A percentile compares a stretch with the other conserved stretches of the same genome.
These are phyloP conservation scores for Stegophylla sp. DNA, from an alignment of 2,888 invertebrate species.

Conservation along the genomic window DNA sequence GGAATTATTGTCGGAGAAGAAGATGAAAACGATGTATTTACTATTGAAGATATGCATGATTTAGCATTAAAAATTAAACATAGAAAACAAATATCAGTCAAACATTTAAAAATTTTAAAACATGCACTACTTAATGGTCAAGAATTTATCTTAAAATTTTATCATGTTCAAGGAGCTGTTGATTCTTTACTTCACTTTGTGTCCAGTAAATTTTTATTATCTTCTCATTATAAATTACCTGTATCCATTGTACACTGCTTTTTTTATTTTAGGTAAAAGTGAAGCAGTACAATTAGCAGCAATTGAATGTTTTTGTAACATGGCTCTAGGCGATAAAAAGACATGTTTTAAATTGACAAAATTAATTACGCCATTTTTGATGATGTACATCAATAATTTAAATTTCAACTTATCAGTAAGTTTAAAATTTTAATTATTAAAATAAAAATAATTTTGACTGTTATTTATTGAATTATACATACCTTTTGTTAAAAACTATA, in stretches of 20 bases:
- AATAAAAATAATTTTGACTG: background rate
- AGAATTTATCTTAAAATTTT: conserved; percentile 17
- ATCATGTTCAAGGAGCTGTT: conserved; percentile 17
- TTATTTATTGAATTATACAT: too few species aligned
- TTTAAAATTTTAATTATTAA: background rate
- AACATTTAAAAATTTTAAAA: conserved; percentile 37
- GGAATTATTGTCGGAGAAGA: background rate
- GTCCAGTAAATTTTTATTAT: conserved; percentile 12
- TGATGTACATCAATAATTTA: conserved; percentile 64
- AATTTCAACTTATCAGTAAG: conserved; percentile 63
- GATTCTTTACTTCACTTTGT: conserved; percentile 40
- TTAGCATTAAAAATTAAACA: conserved; percentile 30
- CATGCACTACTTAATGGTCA: conserved; percentile 25
- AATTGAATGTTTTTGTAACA: conserved; percentile 69
- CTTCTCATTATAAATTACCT: background rate
- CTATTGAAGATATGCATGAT: conserved; percentile 16
- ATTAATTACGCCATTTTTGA: conserved; percentile 67
- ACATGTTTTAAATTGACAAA: conserved; percentile 66
- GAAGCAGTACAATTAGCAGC: conserved; percentile 68
- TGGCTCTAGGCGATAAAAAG: conserved; percentile 67
- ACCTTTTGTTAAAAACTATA: too few species aligned
- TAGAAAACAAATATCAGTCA: conserved; percentile 17
- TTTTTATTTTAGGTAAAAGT: conserved; percentile 65
- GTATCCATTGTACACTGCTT: background rate
- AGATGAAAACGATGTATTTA: conserved; percentile 8